Evolutionary conservation across 2,888 invertebrate species (phyloP), one percentile per base, ranked within the genome.

Genomic region (Coelinius sp.): DNA sequence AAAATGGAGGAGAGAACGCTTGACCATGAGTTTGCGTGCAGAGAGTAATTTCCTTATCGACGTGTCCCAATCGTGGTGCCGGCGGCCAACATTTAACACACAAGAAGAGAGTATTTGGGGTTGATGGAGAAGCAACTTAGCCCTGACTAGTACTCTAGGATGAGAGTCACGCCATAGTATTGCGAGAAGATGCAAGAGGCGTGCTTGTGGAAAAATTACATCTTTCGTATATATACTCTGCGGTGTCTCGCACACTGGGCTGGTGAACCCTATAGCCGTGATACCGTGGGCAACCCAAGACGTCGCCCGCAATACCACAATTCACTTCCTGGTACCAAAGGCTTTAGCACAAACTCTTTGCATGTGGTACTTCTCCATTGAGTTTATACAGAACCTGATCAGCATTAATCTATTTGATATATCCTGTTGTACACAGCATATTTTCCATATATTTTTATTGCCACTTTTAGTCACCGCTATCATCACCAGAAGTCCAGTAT

Each of bases 281-380:
- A 59, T 59, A 35, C 59, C 56, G 27, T 27, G 56, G 38, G 46
- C 38, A 70, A 70, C 56, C 59, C 46, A 71, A 71, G 71, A 71
- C 70, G 69, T 62, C 38, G 35, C 59, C 59, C 71, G 46, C 71
- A 66, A 71, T 22, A 71, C 71, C 71, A 71, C 71, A 71, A 53
- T 65, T 59, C 65, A 22, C 71, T 71, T 71, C 71, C 71, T 71
- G 71, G 56, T 71, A 24, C 52, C 22, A 56, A 65, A 56, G n/a
- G n/a, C n/a, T n/a, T 25, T 8, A 4, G 31, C 31, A 31, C 5
- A 31, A 31, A 31, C 31, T 31, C 31, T 4, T 31, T 8, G 41
- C 5, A 41, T 41, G 41, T 41, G 41, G n/a, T n/a, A 41, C 41
- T 41, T 41, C 41, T 41, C 7, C 35, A 35, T 41, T n/a, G 41